These are phyloP conservation scores for Apeira syringaria DNA, from an alignment of 2,888 invertebrate species.

Conservation along the genomic window DNA sequence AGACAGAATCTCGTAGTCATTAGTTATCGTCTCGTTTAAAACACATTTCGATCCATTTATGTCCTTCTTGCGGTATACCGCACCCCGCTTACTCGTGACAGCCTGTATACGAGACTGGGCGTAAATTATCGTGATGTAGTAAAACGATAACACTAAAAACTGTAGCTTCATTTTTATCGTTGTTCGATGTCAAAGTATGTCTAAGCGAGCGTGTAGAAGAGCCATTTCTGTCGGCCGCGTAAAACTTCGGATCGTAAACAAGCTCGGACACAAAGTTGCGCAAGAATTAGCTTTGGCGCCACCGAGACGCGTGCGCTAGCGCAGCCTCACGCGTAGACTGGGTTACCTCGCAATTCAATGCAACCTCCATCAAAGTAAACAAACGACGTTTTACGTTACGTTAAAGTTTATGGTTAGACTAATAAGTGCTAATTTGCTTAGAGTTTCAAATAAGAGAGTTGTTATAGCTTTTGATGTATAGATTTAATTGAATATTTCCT, in stretches of 20 bases:
- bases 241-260: constrained; percentile 63
- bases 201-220: constrained; percentile 39
- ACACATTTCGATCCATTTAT: constrained; percentile 75
- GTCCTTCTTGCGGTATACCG: constrained; percentile 71
- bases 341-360: constrained; percentile 78
- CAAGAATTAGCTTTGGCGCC: constrained; percentile 72
- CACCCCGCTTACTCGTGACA: constrained; percentile 68
- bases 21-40: constrained; percentile 81
- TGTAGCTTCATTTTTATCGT: constrained; percentile 70
- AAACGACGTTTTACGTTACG: constrained; percentile 67
- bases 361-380: constrained; percentile 81
- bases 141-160: constrained; percentile 66
- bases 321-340: constrained; percentile 79
- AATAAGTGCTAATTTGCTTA: constrained; percentile 42
- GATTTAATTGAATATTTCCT: constrained; percentile 11
- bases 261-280: constrained; percentile 63
- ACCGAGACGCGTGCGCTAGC: constrained; percentile 80
- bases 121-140: constrained; percentile 60
- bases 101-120: constrained; percentile 64
- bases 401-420: constrained; percentile 38
- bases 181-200: constrained; percentile 32
- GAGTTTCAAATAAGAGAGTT: constrained; percentile 33
- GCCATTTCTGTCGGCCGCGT: constrained; percentile 58
- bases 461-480: neutral
- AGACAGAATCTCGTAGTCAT: constrained; percentile 81